These are phyloP conservation scores for Manis crassicaudata DNA, from an alignment of 2,797 vertebrate genomes.

Conservation along the genomic window DNA sequence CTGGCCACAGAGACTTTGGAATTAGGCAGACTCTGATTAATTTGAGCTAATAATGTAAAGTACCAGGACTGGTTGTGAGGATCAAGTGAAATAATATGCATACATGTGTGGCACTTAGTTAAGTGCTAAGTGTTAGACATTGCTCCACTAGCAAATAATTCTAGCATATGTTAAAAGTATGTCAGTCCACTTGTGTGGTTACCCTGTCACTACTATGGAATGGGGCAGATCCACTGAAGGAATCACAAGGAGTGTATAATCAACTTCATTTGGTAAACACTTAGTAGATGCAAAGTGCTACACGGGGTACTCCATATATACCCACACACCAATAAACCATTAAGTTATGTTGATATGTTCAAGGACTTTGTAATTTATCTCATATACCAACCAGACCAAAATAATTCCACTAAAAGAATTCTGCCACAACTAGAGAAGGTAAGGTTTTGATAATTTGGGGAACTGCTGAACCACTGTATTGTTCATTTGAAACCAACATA, in stretches of 20 bases:
- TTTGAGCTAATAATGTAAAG: neutral
- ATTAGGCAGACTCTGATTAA: neutral
- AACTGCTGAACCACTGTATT: too few relatives aligned
- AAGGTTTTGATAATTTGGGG: too few relatives aligned
- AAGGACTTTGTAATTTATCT: neutral
- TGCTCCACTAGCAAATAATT: neutral
- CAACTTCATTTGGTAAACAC: neutral
- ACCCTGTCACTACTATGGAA: neutral
- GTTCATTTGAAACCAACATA: too few relatives aligned
- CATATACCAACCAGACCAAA: neutral
- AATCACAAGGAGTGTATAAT: neutral
- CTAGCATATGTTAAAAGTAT: neutral
- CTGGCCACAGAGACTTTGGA: neutral
- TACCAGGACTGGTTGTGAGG: neutral
- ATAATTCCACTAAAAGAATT: constrained; percentile 19
- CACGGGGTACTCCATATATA: neutral
- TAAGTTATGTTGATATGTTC: neutral
- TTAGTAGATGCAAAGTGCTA: neutral
- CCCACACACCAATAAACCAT: neutral
- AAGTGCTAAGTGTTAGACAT: neutral
- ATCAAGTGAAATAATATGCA: neutral
- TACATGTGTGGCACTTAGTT: neutral
- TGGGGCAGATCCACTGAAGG: neutral
- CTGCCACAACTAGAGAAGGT: too few relatives aligned
- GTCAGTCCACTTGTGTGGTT: neutral